phyloP scores from a whole-genome alignment of 2,797 vertebrate genomes.

The Halcyon leucocephala region DNA sequence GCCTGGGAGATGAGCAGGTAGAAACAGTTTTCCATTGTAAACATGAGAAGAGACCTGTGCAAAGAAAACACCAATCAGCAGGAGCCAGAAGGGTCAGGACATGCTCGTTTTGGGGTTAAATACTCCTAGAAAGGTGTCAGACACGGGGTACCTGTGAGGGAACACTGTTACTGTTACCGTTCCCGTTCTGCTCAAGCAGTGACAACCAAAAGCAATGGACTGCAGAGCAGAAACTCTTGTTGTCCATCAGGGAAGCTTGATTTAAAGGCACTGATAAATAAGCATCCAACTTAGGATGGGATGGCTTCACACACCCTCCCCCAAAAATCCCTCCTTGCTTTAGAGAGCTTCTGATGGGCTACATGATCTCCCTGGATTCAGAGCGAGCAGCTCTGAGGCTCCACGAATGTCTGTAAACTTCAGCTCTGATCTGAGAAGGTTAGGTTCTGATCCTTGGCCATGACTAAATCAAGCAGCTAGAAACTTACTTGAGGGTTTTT shows the following conservation, averaged over 20 bases:
- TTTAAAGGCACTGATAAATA: background rate
- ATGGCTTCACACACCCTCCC: background rate
- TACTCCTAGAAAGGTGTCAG: background rate
- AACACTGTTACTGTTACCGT: background rate
- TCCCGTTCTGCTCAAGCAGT: background rate
- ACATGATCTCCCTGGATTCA: background rate
- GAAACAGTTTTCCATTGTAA: conserved; percentile 99
- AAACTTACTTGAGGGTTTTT: conserved; percentile 90
- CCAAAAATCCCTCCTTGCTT: background rate
- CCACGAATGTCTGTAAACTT: background rate
- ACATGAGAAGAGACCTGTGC: conserved; percentile 92
- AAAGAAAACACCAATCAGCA: background rate
- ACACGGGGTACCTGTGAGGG: rapidly evolving
- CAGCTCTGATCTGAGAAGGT: background rate
- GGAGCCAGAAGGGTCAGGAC: background rate
- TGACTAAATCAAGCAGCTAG: background rate
- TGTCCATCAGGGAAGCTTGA: background rate
- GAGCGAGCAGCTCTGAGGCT: background rate
- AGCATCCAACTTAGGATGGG: background rate
- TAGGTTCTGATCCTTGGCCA: background rate
- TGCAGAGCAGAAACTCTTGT: background rate
- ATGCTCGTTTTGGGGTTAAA: background rate
- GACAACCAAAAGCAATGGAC: background rate
- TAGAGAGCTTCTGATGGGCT: background rate
- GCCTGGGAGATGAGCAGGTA: conserved; percentile 98